phyloP scores from a whole-genome alignment of 1,140 invertebrate genomes.

The Drosophila pectinifera region DNA sequence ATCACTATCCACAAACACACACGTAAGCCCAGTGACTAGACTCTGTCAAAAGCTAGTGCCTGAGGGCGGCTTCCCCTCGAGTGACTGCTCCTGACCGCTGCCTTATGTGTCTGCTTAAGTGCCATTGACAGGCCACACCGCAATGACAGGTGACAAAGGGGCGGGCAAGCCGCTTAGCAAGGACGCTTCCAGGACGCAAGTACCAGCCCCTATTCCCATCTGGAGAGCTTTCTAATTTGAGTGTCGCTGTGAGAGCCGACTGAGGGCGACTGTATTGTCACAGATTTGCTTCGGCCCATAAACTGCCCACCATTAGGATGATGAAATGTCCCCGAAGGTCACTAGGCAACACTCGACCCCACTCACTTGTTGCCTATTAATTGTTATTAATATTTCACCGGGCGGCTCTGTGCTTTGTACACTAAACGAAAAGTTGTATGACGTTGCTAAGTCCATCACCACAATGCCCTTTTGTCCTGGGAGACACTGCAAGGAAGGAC shows the following conservation, averaged over 20 bases:
- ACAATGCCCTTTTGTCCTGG: no score
- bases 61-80: constrained; percentile 6
- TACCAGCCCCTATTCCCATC: background rate
- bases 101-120: constrained; percentile 50
- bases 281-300: constrained; percentile 28
- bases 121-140: constrained; percentile 43
- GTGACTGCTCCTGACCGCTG: background rate
- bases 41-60: constrained; percentile 40
- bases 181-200: constrained; percentile 4
- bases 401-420: constrained; percentile 17
- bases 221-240: constrained; percentile 48
- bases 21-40: constrained; percentile 13
- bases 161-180: constrained; percentile 23
- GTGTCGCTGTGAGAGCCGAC: constrained; percentile 52
- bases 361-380: constrained; percentile 76
- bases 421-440: background rate
- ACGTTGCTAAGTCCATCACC: no score
- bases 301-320: constrained; percentile 60
- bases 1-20: constrained; percentile 37
- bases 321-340: constrained; percentile 73
- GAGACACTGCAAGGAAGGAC: no score
- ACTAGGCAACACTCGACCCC: constrained; percentile 21
- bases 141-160: constrained; percentile 32
- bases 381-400: constrained; percentile 74
- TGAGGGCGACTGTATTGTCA: constrained; percentile 41